Evolutionary conservation across 2,113 vertebrate genomes (phyloP).

Genomic region (Rattus rattus): DNA sequence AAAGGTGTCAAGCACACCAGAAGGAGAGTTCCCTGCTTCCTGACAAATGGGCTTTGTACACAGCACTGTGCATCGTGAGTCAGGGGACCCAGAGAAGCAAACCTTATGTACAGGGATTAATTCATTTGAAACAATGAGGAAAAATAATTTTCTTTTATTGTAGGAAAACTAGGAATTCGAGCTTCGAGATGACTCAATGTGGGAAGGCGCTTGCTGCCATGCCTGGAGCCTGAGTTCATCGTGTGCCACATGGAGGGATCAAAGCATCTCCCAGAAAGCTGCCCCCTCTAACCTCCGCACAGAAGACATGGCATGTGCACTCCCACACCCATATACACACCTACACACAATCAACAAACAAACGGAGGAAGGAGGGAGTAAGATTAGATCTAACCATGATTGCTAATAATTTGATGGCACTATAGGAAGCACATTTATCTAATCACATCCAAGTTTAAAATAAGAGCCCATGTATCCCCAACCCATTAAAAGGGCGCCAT

Average conservation of each 20-base stretch:
- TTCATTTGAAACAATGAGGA: slow-evolving; percentile 20
- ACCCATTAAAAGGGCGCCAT: not conserved
- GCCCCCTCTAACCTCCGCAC: not conserved
- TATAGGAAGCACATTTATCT: not conserved
- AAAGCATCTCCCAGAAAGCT: not conserved
- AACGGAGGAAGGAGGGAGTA: not conserved
- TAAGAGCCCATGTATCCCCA: not conserved
- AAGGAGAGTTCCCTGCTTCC: not conserved
- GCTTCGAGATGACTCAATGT: no score
- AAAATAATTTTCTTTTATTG: not conserved
- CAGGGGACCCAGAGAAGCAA: not conserved
- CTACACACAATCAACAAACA: not conserved
- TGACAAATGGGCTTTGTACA: not conserved
- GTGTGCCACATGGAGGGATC: not conserved
- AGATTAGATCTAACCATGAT: not conserved
- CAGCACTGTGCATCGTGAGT: not conserved
- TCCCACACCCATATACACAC: no score
- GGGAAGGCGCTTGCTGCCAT: not conserved
- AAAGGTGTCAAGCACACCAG: not conserved
- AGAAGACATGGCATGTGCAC: no score
- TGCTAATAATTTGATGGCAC: slow-evolving; percentile 13
- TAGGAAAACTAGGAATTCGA: not conserved
- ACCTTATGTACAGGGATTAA: slow-evolving; percentile 2
- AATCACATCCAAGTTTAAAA: not conserved
- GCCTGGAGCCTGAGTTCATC: not conserved